phyloP scores from a whole-genome alignment of 1,140 invertebrate genomes.

The Drosophila sp. region DNA sequence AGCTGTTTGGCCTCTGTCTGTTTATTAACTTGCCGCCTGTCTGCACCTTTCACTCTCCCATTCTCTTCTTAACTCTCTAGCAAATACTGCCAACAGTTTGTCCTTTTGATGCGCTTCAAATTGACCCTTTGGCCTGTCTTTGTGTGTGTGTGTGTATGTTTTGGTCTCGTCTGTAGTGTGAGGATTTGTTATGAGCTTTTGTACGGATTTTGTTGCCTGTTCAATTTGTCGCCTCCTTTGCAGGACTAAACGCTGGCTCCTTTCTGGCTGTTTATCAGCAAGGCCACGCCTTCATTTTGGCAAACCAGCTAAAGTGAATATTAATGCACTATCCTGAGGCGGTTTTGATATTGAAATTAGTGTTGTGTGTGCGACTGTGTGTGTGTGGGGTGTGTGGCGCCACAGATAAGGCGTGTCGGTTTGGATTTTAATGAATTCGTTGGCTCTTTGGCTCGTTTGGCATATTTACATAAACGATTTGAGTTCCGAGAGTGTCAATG shows the following conservation, averaged over 20 bases:
- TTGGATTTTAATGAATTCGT: conserved; percentile 72
- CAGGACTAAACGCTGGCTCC: conserved; percentile 46
- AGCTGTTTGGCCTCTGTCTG: conserved; percentile 6
- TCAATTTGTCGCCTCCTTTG: conserved; percentile 50
- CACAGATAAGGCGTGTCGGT: conserved; percentile 55
- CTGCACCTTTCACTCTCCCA: conserved; percentile 30
- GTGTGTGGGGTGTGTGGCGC: conserved; percentile 1
- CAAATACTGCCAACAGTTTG: conserved; percentile 13
- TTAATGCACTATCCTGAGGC: conserved; percentile 62
- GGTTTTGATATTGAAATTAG: conserved; percentile 78
- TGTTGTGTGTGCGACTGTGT: conserved; percentile 5
- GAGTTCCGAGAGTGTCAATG: conserved; percentile 38
- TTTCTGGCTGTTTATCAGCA: conserved; percentile 61
- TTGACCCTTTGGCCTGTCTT: conserved; percentile 61
- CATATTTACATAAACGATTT: conserved; percentile 74
- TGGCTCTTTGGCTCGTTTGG: conserved; percentile 29
- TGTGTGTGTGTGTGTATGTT: conserved; percentile 9
- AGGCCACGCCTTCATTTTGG: conserved; percentile 57
- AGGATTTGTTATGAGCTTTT: conserved; percentile 63
- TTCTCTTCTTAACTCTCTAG: not conserved
- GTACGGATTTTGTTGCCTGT: conserved; percentile 26
- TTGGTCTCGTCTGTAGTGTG: conserved; percentile 22
- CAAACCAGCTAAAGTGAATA: conserved; percentile 60
- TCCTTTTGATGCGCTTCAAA: conserved; percentile 61
- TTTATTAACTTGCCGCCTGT: conserved; percentile 52